These are phyloP conservation scores for Ephialtes manifestator DNA, from an alignment of 2,888 invertebrate genomes.

Conservation along the genomic window DNA sequence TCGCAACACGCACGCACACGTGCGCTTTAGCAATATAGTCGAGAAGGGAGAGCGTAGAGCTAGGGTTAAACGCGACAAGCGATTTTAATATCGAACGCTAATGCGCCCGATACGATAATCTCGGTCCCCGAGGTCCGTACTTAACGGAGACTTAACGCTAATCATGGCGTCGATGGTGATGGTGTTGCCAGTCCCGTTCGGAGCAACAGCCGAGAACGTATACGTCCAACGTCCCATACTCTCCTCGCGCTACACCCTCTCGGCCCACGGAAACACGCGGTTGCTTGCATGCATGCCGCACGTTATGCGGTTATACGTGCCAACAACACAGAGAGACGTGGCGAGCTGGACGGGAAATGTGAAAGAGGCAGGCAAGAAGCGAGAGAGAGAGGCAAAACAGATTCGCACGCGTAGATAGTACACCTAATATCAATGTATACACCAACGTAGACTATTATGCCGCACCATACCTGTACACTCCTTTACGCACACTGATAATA, in stretches of 20 bases:
- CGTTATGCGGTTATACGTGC: constrained; percentile 74
- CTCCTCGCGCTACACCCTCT: constrained; percentile 1
- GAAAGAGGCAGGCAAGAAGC: constrained; percentile 28
- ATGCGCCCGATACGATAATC: constrained; percentile 78
- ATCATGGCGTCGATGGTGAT: constrained; percentile 73
- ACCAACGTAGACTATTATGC: constrained; percentile 40
- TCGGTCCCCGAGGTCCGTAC: constrained; percentile 75
- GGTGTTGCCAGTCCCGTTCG: constrained; percentile 54
- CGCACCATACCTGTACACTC: background rate
- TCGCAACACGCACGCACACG: background rate
- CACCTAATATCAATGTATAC: constrained; percentile 56
- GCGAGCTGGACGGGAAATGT: constrained; percentile 25
- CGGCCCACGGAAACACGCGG: constrained; percentile 67
- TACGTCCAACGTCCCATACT: constrained; percentile 20
- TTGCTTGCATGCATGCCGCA: constrained; percentile 72
- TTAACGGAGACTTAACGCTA: constrained; percentile 81
- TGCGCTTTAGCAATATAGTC: background rate
- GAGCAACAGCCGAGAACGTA: constrained; percentile 9
- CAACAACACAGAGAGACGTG: constrained; percentile 60
- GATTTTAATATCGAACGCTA: constrained; percentile 75
- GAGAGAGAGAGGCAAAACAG: constrained; percentile 37
- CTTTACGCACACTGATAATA: constrained; percentile 52
- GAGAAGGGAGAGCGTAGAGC: constrained; percentile 31
- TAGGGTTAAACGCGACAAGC: constrained; percentile 70
- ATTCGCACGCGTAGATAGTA: constrained; percentile 55